These are phyloP conservation scores for Ceratosolen solmsi DNA, from an alignment of 1,140 invertebrate genomes.

Conservation along the genomic window DNA sequence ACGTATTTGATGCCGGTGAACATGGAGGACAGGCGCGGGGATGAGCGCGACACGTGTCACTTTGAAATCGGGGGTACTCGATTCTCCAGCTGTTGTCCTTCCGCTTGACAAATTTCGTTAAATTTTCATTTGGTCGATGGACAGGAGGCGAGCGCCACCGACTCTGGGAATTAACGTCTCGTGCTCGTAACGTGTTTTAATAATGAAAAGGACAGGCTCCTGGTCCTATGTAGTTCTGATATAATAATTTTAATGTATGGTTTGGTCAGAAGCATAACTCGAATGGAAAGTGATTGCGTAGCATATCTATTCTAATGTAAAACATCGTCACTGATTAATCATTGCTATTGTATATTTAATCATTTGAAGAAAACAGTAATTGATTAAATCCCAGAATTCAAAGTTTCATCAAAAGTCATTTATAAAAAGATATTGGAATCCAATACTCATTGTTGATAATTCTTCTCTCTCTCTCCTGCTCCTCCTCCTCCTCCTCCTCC, in stretches of 20 bases:
- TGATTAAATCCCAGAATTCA: too few relatives aligned
- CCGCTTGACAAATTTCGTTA: conserved; percentile 56
- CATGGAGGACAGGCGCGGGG: conserved; percentile 33
- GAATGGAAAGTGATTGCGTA: neutral
- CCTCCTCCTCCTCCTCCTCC: too few relatives aligned
- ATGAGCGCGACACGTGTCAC: conserved; percentile 55
- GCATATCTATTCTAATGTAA: too few relatives aligned
- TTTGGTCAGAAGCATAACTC: neutral
- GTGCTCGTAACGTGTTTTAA: conserved; percentile 9
- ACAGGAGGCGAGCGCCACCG: neutral
- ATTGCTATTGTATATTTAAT: too few relatives aligned
- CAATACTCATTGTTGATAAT: too few relatives aligned
- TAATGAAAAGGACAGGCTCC: conserved; percentile 34
- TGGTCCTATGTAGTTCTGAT: neutral
- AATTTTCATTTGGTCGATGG: conserved; percentile 58
- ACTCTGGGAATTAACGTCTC: neutral
- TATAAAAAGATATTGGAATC: too few relatives aligned
- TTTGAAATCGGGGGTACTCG: conserved; percentile 52
- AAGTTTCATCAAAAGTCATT: too few relatives aligned
- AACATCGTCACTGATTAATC: too few relatives aligned
- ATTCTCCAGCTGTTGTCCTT: conserved; percentile 27
- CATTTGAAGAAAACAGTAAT: too few relatives aligned
- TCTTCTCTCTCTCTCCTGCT: too few relatives aligned
- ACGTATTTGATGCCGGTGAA: neutral
- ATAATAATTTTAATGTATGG: conserved; percentile 25